Conservation (phyloP, 2,113 vertebrate genomes). For the Oncorhynchus clarkii region DNA sequence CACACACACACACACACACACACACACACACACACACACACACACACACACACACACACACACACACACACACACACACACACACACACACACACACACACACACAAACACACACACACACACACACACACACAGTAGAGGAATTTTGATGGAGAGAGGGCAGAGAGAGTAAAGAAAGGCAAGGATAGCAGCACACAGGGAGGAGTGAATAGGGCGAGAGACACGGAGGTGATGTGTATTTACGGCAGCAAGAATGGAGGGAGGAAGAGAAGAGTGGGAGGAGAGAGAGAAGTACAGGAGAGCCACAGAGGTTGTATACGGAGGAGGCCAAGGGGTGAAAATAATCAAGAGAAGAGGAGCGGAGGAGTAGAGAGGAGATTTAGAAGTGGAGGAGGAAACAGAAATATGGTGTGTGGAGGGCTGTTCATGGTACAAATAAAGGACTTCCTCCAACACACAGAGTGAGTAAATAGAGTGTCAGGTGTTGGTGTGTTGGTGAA, state of each 20-base stretch:
- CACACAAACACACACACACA: neutral
- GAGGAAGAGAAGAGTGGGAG: conserved; percentile 59
- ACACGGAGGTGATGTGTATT: conserved; percentile 44
- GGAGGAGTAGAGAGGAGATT: conserved; percentile 20
- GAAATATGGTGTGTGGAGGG: neutral
- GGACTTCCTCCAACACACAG: neutral
- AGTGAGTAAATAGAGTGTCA: no score
- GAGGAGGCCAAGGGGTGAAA: conserved; percentile 58
- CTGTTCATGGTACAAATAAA: neutral
- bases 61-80: neutral
- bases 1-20: neutral
- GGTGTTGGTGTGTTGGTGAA: neutral
- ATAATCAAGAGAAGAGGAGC: conserved; percentile 50
- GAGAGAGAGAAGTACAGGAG: conserved; percentile 6
- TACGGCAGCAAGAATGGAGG: conserved; percentile 40
- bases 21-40: neutral
- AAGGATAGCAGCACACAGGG: conserved; percentile 10
- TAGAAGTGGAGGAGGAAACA: neutral
- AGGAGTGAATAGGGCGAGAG: no score
- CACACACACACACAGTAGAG: neutral
- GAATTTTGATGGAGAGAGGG: neutral
- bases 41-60: neutral
- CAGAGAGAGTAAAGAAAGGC: conserved; percentile 16
- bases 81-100: neutral
- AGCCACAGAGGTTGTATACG: neutral